These are phyloP conservation scores for Hecatera dysodea DNA, from an alignment of 2,888 invertebrate species.

Conservation along the genomic window DNA sequence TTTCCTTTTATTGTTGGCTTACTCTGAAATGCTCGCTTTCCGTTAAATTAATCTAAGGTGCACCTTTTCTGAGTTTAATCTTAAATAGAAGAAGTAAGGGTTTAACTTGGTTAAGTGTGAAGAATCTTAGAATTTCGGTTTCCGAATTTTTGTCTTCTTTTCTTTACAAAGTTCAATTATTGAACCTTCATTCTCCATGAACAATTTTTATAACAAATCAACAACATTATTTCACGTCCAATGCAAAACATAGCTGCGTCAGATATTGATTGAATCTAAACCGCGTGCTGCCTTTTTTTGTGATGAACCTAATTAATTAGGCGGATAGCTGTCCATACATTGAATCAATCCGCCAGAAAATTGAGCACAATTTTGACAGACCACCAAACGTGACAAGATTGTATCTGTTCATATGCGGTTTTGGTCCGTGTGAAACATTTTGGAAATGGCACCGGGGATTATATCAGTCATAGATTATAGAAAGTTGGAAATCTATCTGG, in stretches of 20 bases:
- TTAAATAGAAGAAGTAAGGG: background rate
- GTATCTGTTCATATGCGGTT: constrained; percentile 70
- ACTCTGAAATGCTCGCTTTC: constrained; percentile 11
- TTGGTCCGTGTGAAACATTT: constrained; percentile 69
- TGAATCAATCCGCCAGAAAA: constrained; percentile 57
- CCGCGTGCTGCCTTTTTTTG: constrained; percentile 37
- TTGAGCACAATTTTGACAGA: constrained; percentile 69
- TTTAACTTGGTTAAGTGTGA: background rate
- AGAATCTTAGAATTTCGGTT: background rate
- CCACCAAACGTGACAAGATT: constrained; percentile 69
- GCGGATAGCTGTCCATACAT: constrained; percentile 58
- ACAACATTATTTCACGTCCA: background rate
- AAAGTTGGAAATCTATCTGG: constrained; percentile 24
- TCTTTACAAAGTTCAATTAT: background rate
- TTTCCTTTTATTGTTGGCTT: constrained; percentile 11
- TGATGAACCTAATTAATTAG: constrained; percentile 61
- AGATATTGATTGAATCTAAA: constrained; percentile 31
- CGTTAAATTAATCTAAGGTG: background rate
- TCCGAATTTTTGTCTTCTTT: background rate
- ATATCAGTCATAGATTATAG: constrained; percentile 30
- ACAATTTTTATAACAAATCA: background rate
- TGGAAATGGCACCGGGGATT: constrained; percentile 61
- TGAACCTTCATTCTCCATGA: background rate
- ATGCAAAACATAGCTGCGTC: constrained; percentile 1
- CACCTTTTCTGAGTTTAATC: background rate